Evolutionary conservation across 2,888 invertebrate species (phyloP), one percentile per base, ranked within the genome.

Genomic region (Amphipyra berbera): DNA sequence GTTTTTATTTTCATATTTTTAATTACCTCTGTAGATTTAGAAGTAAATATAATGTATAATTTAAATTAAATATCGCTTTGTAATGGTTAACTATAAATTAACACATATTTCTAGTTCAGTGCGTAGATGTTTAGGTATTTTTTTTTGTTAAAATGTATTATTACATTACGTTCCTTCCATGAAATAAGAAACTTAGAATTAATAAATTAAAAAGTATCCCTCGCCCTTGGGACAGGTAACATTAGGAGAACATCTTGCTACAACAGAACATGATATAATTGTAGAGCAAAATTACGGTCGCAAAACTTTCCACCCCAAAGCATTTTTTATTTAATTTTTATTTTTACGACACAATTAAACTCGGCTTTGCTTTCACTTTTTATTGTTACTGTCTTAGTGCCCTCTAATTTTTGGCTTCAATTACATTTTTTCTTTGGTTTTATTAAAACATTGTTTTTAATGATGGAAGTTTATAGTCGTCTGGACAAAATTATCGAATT

Each of bases 331-430:
- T 94, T 94, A 92, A 93, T 94, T 94, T 93, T 94, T 93, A 93
- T 92, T 94, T 94, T 95, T 95, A 95, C 88, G 95, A 91, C 92
- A 93, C 91, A 89, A 92, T 94, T 93, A 94, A 92, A 93, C 93
- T 90, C 86, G 92, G 93, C 91, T 94, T 94, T 94, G 94, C 94
- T 94, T 94, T 94, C 90, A 89, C 87, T 91, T 94, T 94, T 94
- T 94, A 93, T 94, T 94, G 93, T 94, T 94, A 93, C 88, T 89
- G 91, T 90, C 93, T 88, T 92, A 90, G 91, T 92, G 89, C 91
- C 93, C 90, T 91, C 90, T 94, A 93, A 94, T 94, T 94, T 92
- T 92, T 94, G 92, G 90, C 90, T 90, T 89, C 93, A 92, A 92
- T 93, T 92, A 91, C 86, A 90, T 88, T 91, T 89, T 90, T 87